Percentiles rank a stretch among this genome's conserved stretches.
phyloP scores from a whole-genome alignment of 2,113 vertebrate species.

The Phyllopteryx taeniolatus region DNA sequence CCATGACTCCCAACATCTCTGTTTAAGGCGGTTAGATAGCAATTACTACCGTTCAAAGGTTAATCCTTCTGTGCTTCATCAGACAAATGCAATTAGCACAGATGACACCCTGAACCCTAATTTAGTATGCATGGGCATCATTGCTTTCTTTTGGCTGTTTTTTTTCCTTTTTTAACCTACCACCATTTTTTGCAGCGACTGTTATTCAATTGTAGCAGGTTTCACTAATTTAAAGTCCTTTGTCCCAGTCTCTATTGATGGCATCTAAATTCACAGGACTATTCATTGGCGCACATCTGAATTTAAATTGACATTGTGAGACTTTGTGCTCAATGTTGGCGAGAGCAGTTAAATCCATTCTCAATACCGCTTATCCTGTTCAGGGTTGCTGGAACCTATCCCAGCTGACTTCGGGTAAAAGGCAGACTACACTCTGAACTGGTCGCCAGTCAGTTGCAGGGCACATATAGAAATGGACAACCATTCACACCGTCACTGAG shows the following conservation, averaged over 20 bases:
- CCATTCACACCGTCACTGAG: no score
- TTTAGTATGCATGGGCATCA: slow-evolving; percentile 24
- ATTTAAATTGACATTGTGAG: neutral
- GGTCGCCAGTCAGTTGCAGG: no score
- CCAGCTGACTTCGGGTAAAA: no score
- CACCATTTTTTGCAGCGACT: neutral
- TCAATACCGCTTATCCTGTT: no score
- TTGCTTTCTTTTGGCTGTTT: neutral
- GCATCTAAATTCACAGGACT: neutral
- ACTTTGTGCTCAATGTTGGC: neutral
- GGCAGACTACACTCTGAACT: no score
- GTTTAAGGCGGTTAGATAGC: slow-evolving; percentile 23
- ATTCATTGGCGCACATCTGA: neutral
- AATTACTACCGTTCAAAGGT: slow-evolving; percentile 49
- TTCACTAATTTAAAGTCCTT: no score
- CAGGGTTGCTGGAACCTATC: no score
- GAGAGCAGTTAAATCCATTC: neutral
- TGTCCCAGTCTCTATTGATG: neutral
- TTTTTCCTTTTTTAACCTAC: neutral
- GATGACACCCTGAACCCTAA: slow-evolving; percentile 37
- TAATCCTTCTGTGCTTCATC: slow-evolving; percentile 39
- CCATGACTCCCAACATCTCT: slow-evolving; percentile 47
- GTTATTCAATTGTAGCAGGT: neutral
- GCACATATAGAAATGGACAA: no score
- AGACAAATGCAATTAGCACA: slow-evolving; percentile 22